Evolutionary conservation across 1,140 invertebrate genomes (phyloP).

Genomic region (Drosophila pruinosa): DNA sequence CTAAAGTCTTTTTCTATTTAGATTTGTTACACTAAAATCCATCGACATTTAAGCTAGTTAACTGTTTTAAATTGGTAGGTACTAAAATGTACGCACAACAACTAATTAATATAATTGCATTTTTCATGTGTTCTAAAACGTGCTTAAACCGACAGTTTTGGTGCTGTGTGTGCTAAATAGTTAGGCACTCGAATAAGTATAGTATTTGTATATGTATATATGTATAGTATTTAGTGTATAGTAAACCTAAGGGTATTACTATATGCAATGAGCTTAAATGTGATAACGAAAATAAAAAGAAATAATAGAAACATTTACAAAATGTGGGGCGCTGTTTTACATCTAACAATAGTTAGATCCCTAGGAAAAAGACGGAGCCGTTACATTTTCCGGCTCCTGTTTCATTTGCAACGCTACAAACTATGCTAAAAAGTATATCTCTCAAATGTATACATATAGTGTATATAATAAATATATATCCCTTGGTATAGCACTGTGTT

Average conservation of each 20-base stretch:
- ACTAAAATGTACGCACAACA: conserved; percentile 35
- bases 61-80: conserved; percentile 38
- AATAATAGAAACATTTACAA: conserved; percentile 64
- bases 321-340: conserved; percentile 58
- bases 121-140: conserved; percentile 62
- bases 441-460: conserved; percentile 45
- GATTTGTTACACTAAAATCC: conserved; percentile 48
- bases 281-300: conserved; percentile 24
- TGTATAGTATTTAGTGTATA: conserved; percentile 1
- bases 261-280: conserved; percentile 25
- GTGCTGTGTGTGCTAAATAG: conserved; percentile 61
- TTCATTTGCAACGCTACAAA: conserved; percentile 33
- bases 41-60: conserved; percentile 37
- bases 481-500: conserved; percentile 50
- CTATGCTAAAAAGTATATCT: conserved; percentile 45
- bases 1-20: conserved; percentile 33
- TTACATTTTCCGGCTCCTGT: neutral
- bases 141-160: conserved; percentile 60
- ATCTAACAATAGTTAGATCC: conserved; percentile 78
- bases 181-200: conserved; percentile 57
- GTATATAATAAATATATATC: conserved; percentile 73
- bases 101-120: conserved; percentile 49
- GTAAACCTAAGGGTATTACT: conserved; percentile 17
- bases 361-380: conserved; percentile 46
- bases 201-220: neutral